A percentile compares a stretch with the other conserved stretches of the same genome.
Evolutionary conservation across 2,113 vertebrate species (phyloP).

Genomic region (Trinectes maculatus): DNA sequence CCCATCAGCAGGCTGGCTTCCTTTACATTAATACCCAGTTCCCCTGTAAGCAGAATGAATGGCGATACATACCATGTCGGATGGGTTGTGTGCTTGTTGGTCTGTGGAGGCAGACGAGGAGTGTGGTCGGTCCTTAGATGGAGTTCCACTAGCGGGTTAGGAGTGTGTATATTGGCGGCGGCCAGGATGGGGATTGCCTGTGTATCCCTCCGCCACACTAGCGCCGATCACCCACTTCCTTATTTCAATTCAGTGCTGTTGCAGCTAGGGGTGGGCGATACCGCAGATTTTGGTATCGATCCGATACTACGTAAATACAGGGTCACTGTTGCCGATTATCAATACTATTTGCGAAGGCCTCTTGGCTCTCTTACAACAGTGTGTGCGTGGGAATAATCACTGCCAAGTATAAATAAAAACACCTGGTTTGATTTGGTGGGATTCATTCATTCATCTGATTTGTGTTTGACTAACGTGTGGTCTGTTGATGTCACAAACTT

Average conservation of each 20-base stretch:
- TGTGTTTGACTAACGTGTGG: too few species aligned
- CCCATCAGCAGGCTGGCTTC: rapidly evolving
- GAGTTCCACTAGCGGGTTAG: slow-evolving; percentile 71
- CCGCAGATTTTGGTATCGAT: too few species aligned
- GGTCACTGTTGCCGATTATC: too few species aligned
- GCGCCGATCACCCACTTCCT: slow-evolving; percentile 76
- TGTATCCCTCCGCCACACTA: slow-evolving; percentile 83
- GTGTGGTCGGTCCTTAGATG: slow-evolving; percentile 75
- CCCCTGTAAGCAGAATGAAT: slow-evolving; percentile 43
- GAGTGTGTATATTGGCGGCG: slow-evolving; percentile 72
- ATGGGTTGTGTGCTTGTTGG: slow-evolving; percentile 69
- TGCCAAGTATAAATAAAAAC: too few species aligned
- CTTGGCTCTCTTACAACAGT: too few species aligned
- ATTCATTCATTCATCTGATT: too few species aligned
- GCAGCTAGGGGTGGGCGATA: too few species aligned
- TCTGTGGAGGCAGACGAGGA: slow-evolving; percentile 69
- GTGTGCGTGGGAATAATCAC: too few species aligned
- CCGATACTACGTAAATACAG: too few species aligned
- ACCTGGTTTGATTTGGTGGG: too few species aligned
- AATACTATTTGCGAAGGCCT: too few species aligned
- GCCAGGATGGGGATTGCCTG: slow-evolving; percentile 64
- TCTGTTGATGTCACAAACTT: too few species aligned
- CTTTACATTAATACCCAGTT: background rate
- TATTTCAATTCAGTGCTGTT: slow-evolving; percentile 61
- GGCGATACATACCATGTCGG: slow-evolving; percentile 81